A percentile compares a stretch with the other conserved stretches of the same genome.
Evolutionary conservation across 1,140 invertebrate species (phyloP).

Genomic region (Temnothorax nylanderi): DNA sequence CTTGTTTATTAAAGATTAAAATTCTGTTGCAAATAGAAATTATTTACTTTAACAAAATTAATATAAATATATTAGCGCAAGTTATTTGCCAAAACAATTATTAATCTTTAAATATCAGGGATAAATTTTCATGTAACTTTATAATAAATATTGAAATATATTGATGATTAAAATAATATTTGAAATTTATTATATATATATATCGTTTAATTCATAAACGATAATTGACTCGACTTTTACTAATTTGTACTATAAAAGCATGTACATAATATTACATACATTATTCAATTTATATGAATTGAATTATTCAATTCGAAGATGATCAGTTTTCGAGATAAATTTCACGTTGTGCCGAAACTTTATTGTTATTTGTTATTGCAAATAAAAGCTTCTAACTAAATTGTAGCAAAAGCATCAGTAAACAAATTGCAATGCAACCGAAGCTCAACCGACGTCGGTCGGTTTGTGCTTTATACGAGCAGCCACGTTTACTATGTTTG

Average conservation of each 20-base stretch:
- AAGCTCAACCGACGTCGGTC: constrained; percentile 5
- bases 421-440: constrained; percentile 37
- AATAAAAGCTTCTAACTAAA: constrained; percentile 17
- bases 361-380: constrained; percentile 20
- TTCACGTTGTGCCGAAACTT: neutral
- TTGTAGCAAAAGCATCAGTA: constrained; percentile 19
- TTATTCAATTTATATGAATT: neutral
- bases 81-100: neutral
- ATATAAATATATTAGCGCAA: neutral
- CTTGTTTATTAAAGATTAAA: neutral
- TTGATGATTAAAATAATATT: neutral
- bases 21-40: neutral
- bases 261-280: neutral
- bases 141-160: neutral
- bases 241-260: neutral
- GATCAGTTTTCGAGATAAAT: neutral
- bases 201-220: neutral
- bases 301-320: neutral
- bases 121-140: neutral
- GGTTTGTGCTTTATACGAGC: constrained; percentile 30
- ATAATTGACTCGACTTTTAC: neutral
- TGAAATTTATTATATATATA: neutral
- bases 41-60: neutral
- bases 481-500: constrained; percentile 28
- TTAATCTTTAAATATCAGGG: neutral